Base-by-base conservation (phyloP, 2,113 vertebrate species). In the Chaetodon trifascialis region DNA sequence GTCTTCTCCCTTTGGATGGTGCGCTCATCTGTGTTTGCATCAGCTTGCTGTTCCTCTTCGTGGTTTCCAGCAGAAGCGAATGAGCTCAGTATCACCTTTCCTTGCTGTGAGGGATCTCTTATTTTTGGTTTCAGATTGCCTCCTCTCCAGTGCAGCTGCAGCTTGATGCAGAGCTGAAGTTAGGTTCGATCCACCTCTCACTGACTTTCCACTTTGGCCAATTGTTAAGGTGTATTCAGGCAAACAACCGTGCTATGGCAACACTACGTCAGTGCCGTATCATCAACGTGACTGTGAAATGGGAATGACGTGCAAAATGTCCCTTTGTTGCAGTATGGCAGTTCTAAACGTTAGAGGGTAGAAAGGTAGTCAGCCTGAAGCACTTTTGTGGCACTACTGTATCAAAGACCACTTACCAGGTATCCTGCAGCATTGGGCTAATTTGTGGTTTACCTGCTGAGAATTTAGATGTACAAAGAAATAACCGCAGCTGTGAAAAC, bases 401-500 rank as follows among this genome's bases (percentile, higher is more conserved):
- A 73, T 82, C 44, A 72, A 69, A 58, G 25, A 36, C 66, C 62
- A 17, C 42, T 38, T 25, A 36, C 17, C 38, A 25, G 63, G 15
- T 49, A 47, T 23, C 30, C 19, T 44, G 75, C 72, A 21, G 52
- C 25, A 21, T 16, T 21, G 42, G 34, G 36, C 21, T 54, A 49
- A 76, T 59, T 66, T 60, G 47, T 10, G 10, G 34, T 80, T 75
- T 69, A 46, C 8, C 47, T 66, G 70, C 30, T 2, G 17, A 59
- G 49, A 65, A 23, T 80, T 64, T 52, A 64, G 49, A 68, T 67
- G 70, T 52, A 15, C 55, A 63, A 72, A 15, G 55, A 64, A 71
- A 73, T 65, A 19, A 62, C 42, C 67, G 44, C 70, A 64, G 73
- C 76, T 77, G 44, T 80, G 25, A 25, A 77, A 79, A 64, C n/a